Evolutionary conservation across 2,113 vertebrate genomes (phyloP), one percentile per base, ranked within the genome.

Genomic region (Seriola aureovittata): DNA sequence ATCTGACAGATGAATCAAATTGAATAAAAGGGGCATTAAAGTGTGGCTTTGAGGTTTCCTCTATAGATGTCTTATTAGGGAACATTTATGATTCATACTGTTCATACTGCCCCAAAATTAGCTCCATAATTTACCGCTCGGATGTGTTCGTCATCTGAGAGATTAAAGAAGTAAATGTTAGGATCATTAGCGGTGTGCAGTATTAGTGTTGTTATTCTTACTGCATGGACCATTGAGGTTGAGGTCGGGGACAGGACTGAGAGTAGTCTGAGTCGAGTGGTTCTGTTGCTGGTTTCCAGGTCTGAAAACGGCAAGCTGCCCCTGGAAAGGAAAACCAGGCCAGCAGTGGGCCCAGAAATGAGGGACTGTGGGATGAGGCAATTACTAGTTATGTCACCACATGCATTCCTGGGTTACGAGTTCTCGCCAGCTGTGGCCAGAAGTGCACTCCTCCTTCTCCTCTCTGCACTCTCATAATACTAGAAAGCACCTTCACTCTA

Each of bases 311-410:
- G 71, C 80, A 78, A 88, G 70, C 80, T 85, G 86, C 84, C 79
- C 79, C 77, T 90, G 82, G 72, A 91, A 90, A 87, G 82, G 63
- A 81, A 87, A 91, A 81, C 34, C 81, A 50, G 82, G 76, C 87
- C 80, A 88, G 84, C 78, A 75, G 77, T 65, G 79, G 85, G 86
- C 73, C 85, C 82, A 92, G 89, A 88, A 87, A 89, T 78, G 89
- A 85, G 86, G 83, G 83, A 88, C 87, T 91, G 89, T 79, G 92
- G 94, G 92, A 93, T 91, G 90, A 92, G 93, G 94, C 93, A 89
- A 92, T 96, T 92, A 89, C 87, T 84, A 88, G 89, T 94, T 93
- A 93, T 94, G 93, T 94, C 93, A 94, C 90, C 90, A 38, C 92
- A 89, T 78, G 84, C 91, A 93, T 94, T 93, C 91, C 89, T 93